Evolutionary conservation across 2,797 vertebrate genomes (phyloP).

Genomic region (Natrix natrix): DNA sequence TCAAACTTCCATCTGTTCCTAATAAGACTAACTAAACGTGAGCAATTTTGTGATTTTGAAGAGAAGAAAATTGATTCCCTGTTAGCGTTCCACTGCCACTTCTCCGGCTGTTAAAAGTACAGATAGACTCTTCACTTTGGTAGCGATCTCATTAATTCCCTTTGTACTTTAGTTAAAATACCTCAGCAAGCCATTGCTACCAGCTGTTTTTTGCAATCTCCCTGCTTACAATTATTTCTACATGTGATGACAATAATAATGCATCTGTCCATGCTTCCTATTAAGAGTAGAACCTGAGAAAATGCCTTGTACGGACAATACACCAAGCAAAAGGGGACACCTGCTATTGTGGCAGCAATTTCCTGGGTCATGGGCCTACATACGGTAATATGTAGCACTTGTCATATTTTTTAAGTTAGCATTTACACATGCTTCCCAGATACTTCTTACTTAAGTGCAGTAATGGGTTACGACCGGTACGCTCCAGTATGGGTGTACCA

Average conservation of each 20-base stretch:
- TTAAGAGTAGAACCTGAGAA: slow-evolving; percentile 37
- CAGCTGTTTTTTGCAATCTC: slow-evolving; percentile 49
- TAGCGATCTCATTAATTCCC: slow-evolving; percentile 34
- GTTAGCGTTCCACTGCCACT: slow-evolving; percentile 1
- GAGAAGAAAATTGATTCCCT: slow-evolving; percentile 16
- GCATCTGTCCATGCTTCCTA: slow-evolving; percentile 47
- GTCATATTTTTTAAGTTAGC: neutral
- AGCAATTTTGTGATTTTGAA: slow-evolving; percentile 46
- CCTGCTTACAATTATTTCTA: slow-evolving; percentile 16
- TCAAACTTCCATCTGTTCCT: slow-evolving; percentile 40
- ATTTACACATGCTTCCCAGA: neutral
- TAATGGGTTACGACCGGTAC: no score
- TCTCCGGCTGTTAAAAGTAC: slow-evolving; percentile 43
- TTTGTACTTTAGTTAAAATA: slow-evolving; percentile 39
- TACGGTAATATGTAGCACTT: neutral
- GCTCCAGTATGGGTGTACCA: no score
- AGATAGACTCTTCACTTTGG: slow-evolving; percentile 32
- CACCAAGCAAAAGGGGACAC: neutral
- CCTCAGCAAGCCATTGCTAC: slow-evolving; percentile 34
- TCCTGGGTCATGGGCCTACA: neutral
- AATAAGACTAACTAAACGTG: slow-evolving; percentile 32
- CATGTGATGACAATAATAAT: slow-evolving; percentile 31
- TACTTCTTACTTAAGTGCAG: neutral
- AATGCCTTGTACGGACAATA: neutral
- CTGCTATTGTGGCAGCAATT: neutral